A percentile compares a stretch with the other conserved stretches of the same genome.
phyloP scores from a whole-genome alignment of 2,113 vertebrate genomes.

The Zosterops pallidus region DNA sequence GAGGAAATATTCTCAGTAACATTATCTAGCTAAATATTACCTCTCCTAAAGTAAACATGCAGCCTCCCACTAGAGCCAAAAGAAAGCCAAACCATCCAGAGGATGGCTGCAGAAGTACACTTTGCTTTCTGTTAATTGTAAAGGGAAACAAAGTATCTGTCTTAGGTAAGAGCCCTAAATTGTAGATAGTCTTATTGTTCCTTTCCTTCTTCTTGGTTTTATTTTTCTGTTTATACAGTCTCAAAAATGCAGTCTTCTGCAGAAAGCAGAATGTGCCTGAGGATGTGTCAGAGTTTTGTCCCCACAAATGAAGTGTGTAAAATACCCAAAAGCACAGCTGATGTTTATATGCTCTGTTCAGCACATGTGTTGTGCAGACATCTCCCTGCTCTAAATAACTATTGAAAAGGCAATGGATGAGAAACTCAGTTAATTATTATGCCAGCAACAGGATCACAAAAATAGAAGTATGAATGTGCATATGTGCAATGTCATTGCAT shows the following conservation, averaged over 20 bases:
- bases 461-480: background rate
- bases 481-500: background rate
- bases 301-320: background rate
- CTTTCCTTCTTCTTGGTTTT: background rate
- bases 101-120: background rate
- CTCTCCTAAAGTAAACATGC: background rate
- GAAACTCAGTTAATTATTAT: background rate
- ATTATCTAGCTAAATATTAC: background rate
- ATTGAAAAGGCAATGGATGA: background rate
- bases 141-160: background rate
- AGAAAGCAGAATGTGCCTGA: background rate
- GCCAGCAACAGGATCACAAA: background rate
- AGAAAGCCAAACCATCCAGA: background rate
- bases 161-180: background rate
- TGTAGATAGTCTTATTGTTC: background rate
- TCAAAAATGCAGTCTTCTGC: background rate
- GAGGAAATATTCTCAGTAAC: background rate
- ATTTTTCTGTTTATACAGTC: background rate
- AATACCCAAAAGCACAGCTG: background rate
- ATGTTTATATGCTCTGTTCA: background rate
- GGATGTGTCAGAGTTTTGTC: background rate
- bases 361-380: background rate
- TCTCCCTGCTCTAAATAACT: background rate
- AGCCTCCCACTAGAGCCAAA: background rate
- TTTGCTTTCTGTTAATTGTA: background rate